Base-by-base conservation (phyloP, 2,797 vertebrate species). In the Threskiornis aethiopicus region DNA sequence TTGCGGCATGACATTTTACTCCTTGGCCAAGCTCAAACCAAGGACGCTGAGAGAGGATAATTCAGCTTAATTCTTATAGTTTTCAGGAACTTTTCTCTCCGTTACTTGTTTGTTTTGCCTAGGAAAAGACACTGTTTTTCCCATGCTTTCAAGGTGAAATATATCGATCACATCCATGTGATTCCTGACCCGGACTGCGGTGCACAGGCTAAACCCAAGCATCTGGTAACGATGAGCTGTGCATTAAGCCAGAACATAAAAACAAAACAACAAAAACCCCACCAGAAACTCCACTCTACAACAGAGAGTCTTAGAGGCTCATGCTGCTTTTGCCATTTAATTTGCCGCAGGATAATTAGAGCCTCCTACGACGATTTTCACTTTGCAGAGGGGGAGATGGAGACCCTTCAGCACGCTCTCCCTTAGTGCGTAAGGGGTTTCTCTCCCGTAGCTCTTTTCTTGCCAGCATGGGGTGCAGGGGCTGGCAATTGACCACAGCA, bases 311-410 rank as follows among this genome's bases (percentile, higher is more conserved):
- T 91, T 87, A 78, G 24, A 90, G 33, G 55, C 54, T 94, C 95
- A 90, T 0, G 90, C 96, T 98, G 96, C 25, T 95, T 96, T 96
- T 98, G 96, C 93, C 89, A 96, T 97, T 97, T 97, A 94, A 95
- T 96, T 95, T 97, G 82, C 85, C 7, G 52, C 71, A 37, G 72
- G 89, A 89, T 97, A 97, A 97, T 97, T 93, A 95, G 80, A 94
- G 64, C 91, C 95, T 96, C 97, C 96, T 84, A 41, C 9, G 19
- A 94, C 0, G 95, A 96, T 96, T 97, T 97, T 90, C 97, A 97
- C 96, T 98, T 97, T 96, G 87, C 90, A 80, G 73, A 85, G 93
- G 72, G 54, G 81, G 77, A 94, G 65, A 70, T 72, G 89, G 79
- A 85, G 81, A 86, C 37, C 51, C 81, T 93, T 86, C 72, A 39